Percentiles rank a stretch among this genome's conserved stretches.
phyloP scores from a whole-genome alignment of 2,113 vertebrate genomes.

The Polypterus bichir region DNA sequence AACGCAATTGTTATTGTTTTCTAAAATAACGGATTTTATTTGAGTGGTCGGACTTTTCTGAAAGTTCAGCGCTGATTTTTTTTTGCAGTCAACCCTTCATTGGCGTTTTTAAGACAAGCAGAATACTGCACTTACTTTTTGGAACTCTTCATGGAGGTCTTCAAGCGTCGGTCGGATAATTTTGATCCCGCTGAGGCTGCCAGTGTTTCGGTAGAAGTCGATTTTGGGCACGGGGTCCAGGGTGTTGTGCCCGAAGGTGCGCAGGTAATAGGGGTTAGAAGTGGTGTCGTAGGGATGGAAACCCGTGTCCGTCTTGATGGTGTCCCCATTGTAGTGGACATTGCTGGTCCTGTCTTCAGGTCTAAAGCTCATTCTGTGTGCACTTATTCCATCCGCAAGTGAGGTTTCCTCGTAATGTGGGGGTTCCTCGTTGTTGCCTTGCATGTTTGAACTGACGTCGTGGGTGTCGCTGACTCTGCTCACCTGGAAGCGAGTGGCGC shows the following conservation, averaged over 20 bases:
- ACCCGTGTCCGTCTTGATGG: conserved; percentile 54
- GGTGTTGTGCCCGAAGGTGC: conserved; percentile 88
- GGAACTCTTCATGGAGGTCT: conserved; percentile 84
- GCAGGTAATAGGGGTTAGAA: conserved; percentile 56
- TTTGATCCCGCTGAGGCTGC: conserved; percentile 79
- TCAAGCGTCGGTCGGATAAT: conserved; percentile 74
- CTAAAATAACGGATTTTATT: too few species aligned
- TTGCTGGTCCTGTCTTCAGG: conserved; percentile 45
- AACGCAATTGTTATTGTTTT: too few species aligned
- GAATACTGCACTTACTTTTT: conserved; percentile 65
- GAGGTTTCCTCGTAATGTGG: conserved; percentile 72
- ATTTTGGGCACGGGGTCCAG: conserved; percentile 81
- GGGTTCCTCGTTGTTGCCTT: conserved; percentile 50
- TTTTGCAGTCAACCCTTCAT: too few species aligned
- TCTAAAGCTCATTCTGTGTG: conserved; percentile 48
- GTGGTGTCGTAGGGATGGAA: conserved; percentile 58
- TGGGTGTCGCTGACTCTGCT: conserved; percentile 48
- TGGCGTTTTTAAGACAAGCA: too few species aligned
- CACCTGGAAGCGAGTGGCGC: conserved; percentile 54
- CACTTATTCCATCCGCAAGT: conserved; percentile 49
- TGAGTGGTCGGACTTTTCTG: too few species aligned
- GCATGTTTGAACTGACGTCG: conserved; percentile 29
- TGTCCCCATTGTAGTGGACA: conserved; percentile 47
- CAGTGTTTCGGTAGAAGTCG: conserved; percentile 86
- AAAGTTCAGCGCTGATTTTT: too few species aligned